phyloP scores from a whole-genome alignment of 2,888 invertebrate genomes.

The Ophioninae sp. region DNA sequence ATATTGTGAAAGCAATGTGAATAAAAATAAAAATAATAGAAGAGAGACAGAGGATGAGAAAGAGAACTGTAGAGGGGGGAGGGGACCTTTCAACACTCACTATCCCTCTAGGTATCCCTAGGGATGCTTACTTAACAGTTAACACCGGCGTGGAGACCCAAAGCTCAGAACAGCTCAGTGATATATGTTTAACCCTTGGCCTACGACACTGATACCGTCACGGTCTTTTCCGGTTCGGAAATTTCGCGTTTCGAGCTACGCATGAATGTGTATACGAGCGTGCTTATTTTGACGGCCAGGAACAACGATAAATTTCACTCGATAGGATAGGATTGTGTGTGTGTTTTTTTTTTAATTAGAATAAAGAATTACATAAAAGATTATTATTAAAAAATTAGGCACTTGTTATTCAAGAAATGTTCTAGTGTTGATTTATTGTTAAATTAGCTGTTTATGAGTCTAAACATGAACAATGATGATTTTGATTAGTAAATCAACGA shows the following conservation, averaged over 20 bases:
- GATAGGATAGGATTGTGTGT: not conserved
- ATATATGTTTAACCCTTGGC: constrained; percentile 55
- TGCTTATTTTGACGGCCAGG: not conserved
- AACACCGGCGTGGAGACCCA: constrained; percentile 64
- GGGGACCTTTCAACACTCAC: constrained; percentile 53
- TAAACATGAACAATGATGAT: too few relatives aligned
- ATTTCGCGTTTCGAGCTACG: constrained; percentile 30
- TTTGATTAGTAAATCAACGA: too few relatives aligned
- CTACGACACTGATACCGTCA: constrained; percentile 39
- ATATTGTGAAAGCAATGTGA: too few relatives aligned
- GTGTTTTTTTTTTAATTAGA: not conserved
- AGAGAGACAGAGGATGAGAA: constrained; percentile 6
- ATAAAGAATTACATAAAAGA: not conserved
- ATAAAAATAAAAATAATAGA: not conserved
- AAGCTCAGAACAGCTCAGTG: constrained; percentile 37
- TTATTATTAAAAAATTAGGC: too few relatives aligned
- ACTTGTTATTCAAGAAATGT: too few relatives aligned
- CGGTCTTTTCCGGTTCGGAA: constrained; percentile 48
- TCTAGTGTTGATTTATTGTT: too few relatives aligned
- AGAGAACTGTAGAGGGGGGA: not conserved
- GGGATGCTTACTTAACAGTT: constrained; percentile 72
- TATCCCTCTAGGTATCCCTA: constrained; percentile 65
- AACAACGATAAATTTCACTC: not conserved
- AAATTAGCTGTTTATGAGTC: too few relatives aligned
- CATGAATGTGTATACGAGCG: not conserved